Evolutionary conservation across 2,888 invertebrate species (phyloP), one percentile per base, ranked within the genome.

Genomic region (Dyspetes luteomarginatus): DNA sequence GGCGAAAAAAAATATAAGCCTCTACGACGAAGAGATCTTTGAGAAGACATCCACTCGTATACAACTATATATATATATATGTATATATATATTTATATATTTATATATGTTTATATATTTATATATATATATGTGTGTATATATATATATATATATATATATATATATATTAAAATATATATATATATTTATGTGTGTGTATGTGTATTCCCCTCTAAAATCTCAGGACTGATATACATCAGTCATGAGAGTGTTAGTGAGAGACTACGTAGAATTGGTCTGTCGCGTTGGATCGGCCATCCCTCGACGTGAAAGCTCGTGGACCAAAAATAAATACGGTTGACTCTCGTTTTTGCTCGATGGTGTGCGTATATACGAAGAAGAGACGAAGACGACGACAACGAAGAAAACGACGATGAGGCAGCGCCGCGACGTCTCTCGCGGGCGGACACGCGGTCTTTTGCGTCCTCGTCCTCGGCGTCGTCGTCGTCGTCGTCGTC

Each of bases 391-490:
- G 36, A 52, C 24, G 50, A 45, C 45, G 65, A 65, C 65, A 52
- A 65, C 48, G 67, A 67, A 19, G 17, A 43, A n/a, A 26, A 64
- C 43, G 62, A 64, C 36, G 72, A 62, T 41, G 73, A 67, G 43
- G 62, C 73, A 80, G 80, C 83, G 83, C 83, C 83, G 82, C 82
- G 69, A 74, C 83, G 83, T 83, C 82, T 82, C 81, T 50, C 62
- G 60, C 62, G 52, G 22, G 41, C 15, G 75, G 68, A 81, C 68
- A 65, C 67, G 71, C 75, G 69, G 65, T 75, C 75, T 75, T 69
- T 48, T 19, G 24, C 7, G 48, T 17, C 9, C 36, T 12, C 68
- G 50, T 68, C 69, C 62, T 56, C 76, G 56, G 45, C 48, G 17
- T 22, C 17, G n/a, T 26, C 76, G 55, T 55, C 62, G 19, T 69